Conservation (phyloP, 2,888 invertebrate genomes). For the Allygus modestus region DNA sequence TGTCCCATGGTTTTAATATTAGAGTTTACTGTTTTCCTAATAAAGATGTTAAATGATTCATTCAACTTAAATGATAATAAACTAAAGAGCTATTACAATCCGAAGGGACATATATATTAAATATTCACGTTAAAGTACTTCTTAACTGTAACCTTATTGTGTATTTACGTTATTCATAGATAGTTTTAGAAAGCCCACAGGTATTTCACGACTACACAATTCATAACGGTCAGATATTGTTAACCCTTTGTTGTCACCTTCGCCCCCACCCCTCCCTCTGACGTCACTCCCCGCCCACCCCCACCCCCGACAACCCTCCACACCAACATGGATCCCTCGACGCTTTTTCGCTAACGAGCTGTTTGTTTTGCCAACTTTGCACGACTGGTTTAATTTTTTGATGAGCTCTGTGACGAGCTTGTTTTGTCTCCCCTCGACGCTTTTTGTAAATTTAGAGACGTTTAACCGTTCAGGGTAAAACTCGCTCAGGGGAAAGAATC, state of each 20-base stretch:
- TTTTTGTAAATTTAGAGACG: conserved; percentile 40
- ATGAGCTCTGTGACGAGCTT: conserved; percentile 42
- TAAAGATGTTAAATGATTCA: no score
- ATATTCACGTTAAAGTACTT: no score
- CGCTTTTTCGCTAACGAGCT: conserved; percentile 53
- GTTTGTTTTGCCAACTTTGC: conserved; percentile 50
- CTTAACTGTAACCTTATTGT: no score
- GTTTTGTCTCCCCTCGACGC: conserved; percentile 32
- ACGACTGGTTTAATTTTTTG: conserved; percentile 50
- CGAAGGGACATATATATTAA: no score
- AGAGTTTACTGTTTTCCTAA: no score
- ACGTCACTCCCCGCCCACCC: conserved; percentile 8
- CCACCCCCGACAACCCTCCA: neutral
- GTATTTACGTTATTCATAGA: no score
- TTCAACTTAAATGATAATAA: no score
- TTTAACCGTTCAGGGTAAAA: conserved; percentile 27
- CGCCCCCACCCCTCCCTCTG: neutral
- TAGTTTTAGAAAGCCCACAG: neutral
- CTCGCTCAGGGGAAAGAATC: conserved; percentile 13
- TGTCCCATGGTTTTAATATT: no score
- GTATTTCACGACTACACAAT: neutral
- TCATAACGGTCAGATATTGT: conserved; percentile 33
- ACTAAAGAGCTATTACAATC: no score
- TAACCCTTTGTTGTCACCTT: conserved; percentile 32
- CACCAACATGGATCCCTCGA: conserved; percentile 24